phyloP scores from a whole-genome alignment of 2,113 vertebrate species.

The Dinomys branickii region DNA sequence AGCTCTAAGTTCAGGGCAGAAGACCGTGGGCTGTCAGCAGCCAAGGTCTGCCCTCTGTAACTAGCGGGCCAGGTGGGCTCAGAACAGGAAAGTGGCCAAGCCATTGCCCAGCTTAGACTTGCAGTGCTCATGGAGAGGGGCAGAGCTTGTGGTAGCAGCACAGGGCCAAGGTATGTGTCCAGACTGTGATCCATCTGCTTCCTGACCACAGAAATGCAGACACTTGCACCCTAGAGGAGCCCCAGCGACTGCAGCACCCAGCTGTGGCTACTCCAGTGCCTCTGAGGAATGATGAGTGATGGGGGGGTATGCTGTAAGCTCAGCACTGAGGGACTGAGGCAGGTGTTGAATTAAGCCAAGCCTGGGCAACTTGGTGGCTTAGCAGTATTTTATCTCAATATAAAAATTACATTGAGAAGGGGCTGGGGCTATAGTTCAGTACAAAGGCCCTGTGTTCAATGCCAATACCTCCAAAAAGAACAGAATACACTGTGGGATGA shows the following conservation, averaged over 20 bases:
- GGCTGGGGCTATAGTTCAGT: not conserved
- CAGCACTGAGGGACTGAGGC: not conserved
- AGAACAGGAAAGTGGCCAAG: not conserved
- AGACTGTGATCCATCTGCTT: not conserved
- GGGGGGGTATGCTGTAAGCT: not conserved
- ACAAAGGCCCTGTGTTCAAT: not conserved
- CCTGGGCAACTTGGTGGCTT: not conserved
- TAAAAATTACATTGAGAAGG: not conserved
- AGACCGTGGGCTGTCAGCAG: not conserved
- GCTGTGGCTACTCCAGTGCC: not conserved
- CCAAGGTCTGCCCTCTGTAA: not conserved
- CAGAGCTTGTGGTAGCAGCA: not conserved
- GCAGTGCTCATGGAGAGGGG: too few relatives aligned
- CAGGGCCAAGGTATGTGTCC: not conserved
- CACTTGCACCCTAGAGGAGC: not conserved
- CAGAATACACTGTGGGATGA: not conserved
- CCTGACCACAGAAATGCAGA: not conserved
- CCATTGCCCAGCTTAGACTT: not conserved
- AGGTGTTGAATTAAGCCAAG: not conserved
- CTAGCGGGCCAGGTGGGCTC: not conserved
- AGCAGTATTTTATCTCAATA: not conserved
- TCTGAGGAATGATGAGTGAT: not conserved
- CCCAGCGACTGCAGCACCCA: not conserved
- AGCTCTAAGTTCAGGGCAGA: not conserved
- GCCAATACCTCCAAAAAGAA: not conserved